Evolutionary conservation across 2,113 vertebrate species (phyloP), one percentile per base, ranked within the genome.

Genomic region (Mastomys natalensis): DNA sequence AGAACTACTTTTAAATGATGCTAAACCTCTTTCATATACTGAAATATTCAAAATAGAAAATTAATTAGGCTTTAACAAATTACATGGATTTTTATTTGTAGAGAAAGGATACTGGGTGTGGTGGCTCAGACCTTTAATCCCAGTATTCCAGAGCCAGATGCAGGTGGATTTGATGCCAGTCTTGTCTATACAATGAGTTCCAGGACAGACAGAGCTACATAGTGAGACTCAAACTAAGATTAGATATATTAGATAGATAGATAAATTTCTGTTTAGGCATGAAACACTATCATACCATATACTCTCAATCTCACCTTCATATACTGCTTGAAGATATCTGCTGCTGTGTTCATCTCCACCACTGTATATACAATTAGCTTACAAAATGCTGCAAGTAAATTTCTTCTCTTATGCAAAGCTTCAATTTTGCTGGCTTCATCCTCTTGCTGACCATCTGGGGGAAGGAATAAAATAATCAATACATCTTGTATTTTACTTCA

Each of bases 331-430:
- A 99, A 99, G 98, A 99, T 99, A 98, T 99, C 99, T 0, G 99
- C 99, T 92, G 99, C 99, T 40, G 99, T 99, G 97, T 99, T 99
- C 99, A 99, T 99, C 98, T 99, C 99, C 95, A 99, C 99, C 97
- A 99, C 99, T 97, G 99, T 99, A 98, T 99, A 99, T 95, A 99
- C 99, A 98, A 99, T 99, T 77, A 99, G 99, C 98, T 99, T 99
- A 98, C 99, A 99, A 98, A 99, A 99, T 89, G 99, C 99, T 95
- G 99, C 99, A 95, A 99, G 99, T 76, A 99, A 99, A 97, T 99
- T 99, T 98, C 99, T 99, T 97, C 99, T 99, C 98, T 99, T 99
- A 98, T 99, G 99, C 97, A 99, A 98, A 37, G 99, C 99, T 99
- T 99, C 99, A 80, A 99, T 99, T 98, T 99, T 99, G 96, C 99